Percentiles rank a stretch among this genome's conserved stretches.
phyloP scores from a whole-genome alignment of 2,888 invertebrate genomes.

The Fragum whitleyi region DNA sequence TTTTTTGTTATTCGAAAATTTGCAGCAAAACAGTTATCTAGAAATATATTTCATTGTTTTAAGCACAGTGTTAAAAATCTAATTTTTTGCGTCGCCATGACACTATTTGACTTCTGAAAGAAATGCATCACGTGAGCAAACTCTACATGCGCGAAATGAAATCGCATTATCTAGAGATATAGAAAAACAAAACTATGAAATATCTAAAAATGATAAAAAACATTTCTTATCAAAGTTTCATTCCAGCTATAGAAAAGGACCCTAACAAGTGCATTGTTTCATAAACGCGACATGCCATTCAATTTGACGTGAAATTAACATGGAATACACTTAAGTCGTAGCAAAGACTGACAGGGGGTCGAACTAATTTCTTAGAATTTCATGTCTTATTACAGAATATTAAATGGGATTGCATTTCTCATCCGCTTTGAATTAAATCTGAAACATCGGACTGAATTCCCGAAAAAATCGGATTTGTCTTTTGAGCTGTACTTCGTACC shows the following conservation, averaged over 20 bases:
- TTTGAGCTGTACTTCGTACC: not conserved
- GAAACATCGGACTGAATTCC: not conserved
- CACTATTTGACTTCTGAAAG: too few relatives aligned
- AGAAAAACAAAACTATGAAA: too few relatives aligned
- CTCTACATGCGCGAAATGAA: too few relatives aligned
- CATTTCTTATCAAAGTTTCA: too few relatives aligned
- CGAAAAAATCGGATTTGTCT: not conserved
- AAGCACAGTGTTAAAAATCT: too few relatives aligned
- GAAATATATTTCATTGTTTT: too few relatives aligned
- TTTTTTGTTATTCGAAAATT: too few relatives aligned
- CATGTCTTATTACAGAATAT: not conserved
- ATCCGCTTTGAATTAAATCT: not conserved
- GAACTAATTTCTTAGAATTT: not conserved
- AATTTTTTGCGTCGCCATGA: too few relatives aligned
- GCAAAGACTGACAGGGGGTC: not conserved
- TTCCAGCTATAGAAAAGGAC: not conserved
- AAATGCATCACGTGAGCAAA: too few relatives aligned
- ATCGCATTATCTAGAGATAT: too few relatives aligned
- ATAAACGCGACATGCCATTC: not conserved
- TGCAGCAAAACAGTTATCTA: too few relatives aligned
- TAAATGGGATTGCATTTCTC: not conserved
- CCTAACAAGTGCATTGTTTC: not conserved
- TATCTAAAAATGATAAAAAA: too few relatives aligned
- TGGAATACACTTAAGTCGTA: not conserved
- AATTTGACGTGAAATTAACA: slow-evolving; percentile 2